Conservation (phyloP, 2,797 vertebrate genomes). For the Amblyraja radiata region DNA sequence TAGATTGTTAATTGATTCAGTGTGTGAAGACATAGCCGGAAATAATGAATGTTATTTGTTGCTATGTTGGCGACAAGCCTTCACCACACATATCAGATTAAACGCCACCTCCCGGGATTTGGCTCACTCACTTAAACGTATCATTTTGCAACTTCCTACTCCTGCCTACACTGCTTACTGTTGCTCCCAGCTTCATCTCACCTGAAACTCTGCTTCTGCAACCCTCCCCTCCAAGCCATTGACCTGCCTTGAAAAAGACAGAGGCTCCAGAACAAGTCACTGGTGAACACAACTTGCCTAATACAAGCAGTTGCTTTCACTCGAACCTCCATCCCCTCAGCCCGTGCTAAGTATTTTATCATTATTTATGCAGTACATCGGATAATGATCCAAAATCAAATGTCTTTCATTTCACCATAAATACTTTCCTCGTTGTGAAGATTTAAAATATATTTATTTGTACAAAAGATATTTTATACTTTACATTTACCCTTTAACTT, state of each 20-base stretch:
- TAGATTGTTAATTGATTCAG: too few species aligned
- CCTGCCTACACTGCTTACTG: neutral
- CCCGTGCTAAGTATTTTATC: neutral
- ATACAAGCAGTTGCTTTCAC: too few species aligned
- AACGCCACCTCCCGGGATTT: neutral
- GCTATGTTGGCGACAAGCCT: neutral
- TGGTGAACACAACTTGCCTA: neutral
- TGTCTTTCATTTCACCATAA: neutral
- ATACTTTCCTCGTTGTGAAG: neutral
- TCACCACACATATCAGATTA: neutral
- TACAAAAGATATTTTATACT: neutral
- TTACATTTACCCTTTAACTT: neutral
- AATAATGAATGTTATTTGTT: neutral
- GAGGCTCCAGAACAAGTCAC: neutral
- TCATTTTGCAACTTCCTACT: neutral
- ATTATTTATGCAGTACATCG: neutral
- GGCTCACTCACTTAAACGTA: neutral
- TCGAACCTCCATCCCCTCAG: neutral
- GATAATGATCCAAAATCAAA: neutral
- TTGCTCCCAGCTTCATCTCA: neutral
- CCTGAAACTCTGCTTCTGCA: neutral
- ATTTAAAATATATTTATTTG: neutral
- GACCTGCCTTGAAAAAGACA: neutral
- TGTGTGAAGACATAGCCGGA: neutral
- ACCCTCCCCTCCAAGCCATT: neutral